These are phyloP conservation scores for Melanogrammus aeglefinus DNA, from an alignment of 2,797 vertebrate species.

Conservation along the genomic window DNA sequence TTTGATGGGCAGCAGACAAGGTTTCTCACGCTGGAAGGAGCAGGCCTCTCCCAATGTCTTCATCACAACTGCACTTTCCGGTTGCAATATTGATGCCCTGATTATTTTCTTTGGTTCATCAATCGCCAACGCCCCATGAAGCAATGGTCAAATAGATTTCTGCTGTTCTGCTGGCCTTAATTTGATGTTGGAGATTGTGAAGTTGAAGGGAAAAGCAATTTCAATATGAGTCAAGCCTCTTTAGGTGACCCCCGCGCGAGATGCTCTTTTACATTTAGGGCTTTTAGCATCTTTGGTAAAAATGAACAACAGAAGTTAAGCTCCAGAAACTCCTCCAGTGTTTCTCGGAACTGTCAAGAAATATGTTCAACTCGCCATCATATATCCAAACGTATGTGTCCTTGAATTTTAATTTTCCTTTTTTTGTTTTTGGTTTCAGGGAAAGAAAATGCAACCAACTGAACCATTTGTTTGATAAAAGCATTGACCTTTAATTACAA, in stretches of 20 bases:
- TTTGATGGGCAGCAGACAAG: constrained; percentile 43
- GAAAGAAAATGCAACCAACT: constrained; percentile 48
- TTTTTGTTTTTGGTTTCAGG: constrained; percentile 32
- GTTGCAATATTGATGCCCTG: neutral
- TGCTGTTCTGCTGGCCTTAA: neutral
- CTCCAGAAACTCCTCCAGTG: too few species aligned
- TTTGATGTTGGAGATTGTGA: neutral
- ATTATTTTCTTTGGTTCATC: neutral
- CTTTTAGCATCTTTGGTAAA: neutral
- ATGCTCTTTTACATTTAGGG: too few species aligned
- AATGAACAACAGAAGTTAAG: neutral
- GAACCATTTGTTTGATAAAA: constrained; percentile 65
- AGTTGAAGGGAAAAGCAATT: constrained; percentile 3
- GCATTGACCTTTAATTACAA: constrained; percentile 80
- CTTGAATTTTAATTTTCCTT: neutral
- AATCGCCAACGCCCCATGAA: neutral
- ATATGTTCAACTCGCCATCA: neutral
- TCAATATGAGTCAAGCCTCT: neutral
- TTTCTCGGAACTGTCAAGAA: too few species aligned
- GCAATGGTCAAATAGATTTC: neutral
- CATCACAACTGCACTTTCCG: constrained; percentile 2
- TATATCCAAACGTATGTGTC: neutral
- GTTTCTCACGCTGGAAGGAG: constrained; percentile 33
- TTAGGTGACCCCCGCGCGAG: neutral
- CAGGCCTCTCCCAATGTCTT: constrained; percentile 44